A percentile compares a stretch with the other conserved stretches of the same genome.
These are phyloP conservation scores for Acleris literana DNA, from an alignment of 2,888 invertebrate species.

Conservation along the genomic window DNA sequence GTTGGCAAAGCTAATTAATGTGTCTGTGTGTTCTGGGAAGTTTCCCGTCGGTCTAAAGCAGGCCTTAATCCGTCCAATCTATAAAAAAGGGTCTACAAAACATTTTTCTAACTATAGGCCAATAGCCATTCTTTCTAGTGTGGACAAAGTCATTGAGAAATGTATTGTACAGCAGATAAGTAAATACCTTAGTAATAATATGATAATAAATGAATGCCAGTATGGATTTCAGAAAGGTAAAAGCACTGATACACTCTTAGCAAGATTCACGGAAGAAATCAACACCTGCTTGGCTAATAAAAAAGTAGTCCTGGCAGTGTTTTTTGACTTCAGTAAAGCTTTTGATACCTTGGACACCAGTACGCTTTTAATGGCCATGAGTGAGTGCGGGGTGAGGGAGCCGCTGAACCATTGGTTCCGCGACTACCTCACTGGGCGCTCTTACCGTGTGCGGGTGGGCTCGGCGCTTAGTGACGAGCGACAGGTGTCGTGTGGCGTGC, in stretches of 20 bases:
- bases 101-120: not conserved
- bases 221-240: not conserved
- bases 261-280: not conserved
- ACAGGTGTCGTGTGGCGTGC: conserved; percentile 13
- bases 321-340: no score
- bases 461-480: not conserved
- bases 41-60: no score
- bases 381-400: conserved; percentile 6
- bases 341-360: not conserved
- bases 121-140: not conserved
- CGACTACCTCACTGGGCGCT: not conserved
- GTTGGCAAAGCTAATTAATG: no score
- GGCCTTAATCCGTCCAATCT: no score
- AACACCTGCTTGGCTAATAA: not conserved
- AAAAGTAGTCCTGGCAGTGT: no score
- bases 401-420: not conserved
- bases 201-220: not conserved
- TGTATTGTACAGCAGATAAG: not conserved
- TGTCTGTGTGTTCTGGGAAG: no score
- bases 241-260: not conserved
- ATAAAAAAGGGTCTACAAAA: not conserved
- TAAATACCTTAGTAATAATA: not conserved
- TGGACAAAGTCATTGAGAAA: not conserved
- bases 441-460: not conserved
- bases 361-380: not conserved